A percentile compares a stretch with the other conserved stretches of the same genome.
Conservation (phyloP, 2,888 invertebrate genomes). For the Teinopalpus imperialis region DNA sequence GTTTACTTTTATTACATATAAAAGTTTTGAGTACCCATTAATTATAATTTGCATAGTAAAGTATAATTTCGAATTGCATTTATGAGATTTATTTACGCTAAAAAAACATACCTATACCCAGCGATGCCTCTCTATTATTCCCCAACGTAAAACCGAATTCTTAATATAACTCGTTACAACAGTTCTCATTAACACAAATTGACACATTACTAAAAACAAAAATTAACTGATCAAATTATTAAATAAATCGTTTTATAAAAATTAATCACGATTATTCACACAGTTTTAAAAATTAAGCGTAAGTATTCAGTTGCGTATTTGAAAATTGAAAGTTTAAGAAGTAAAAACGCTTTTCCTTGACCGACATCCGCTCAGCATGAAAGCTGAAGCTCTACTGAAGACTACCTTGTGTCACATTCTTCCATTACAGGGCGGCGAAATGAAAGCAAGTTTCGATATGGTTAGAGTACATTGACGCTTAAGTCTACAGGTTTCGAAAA, state of each 20-base stretch:
- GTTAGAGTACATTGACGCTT: conserved; percentile 23
- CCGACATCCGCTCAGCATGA: conserved; percentile 52
- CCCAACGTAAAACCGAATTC: conserved; percentile 5
- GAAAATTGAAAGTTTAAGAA: conserved; percentile 51
- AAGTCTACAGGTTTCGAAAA: not conserved
- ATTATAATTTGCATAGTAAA: too few relatives aligned
- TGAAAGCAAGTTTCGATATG: not conserved
- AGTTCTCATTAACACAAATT: conserved; percentile 8
- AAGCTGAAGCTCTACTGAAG: conserved; percentile 64
- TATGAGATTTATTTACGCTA: too few relatives aligned
- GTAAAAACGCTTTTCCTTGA: conserved; percentile 47
- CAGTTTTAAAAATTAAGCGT: not conserved
- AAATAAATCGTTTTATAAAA: not conserved
- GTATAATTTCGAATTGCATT: too few relatives aligned
- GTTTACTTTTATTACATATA: too few relatives aligned
- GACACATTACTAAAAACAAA: conserved; percentile 10
- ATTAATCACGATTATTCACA: conserved; percentile 6
- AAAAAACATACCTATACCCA: conserved; percentile 7
- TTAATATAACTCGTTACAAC: conserved; percentile 4
- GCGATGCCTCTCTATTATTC: conserved; percentile 1
- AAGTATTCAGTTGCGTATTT: conserved; percentile 37
- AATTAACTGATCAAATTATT: not conserved
- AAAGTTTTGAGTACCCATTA: too few relatives aligned
- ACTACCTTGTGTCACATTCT: conserved; percentile 19
- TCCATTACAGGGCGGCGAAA: conserved; percentile 1